A percentile compares a stretch with the other conserved stretches of the same genome.
Evolutionary conservation across 1,140 invertebrate genomes (phyloP).

Genomic region (Hermetia illucens): DNA sequence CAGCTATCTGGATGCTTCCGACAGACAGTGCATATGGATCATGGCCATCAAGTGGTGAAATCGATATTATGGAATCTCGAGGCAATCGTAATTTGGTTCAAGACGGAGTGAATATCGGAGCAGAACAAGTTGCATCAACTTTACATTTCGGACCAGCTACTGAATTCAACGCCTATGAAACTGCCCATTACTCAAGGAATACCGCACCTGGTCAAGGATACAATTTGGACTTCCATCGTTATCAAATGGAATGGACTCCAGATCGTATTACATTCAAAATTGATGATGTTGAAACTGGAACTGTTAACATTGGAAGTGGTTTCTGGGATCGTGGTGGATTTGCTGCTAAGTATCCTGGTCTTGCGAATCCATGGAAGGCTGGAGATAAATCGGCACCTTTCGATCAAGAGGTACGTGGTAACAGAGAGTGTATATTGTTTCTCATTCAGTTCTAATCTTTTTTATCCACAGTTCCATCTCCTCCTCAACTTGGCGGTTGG

Average conservation of each 20-base stretch:
- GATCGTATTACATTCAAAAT: constrained; percentile 11
- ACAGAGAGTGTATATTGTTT: background rate
- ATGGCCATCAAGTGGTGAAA: constrained; percentile 40
- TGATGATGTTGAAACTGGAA: constrained; percentile 13
- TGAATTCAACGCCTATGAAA: constrained; percentile 27
- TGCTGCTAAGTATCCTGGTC: constrained; percentile 7
- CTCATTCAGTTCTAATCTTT: background rate
- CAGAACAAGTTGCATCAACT: constrained; percentile 30
- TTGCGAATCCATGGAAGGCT: constrained; percentile 27
- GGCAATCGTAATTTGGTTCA: constrained; percentile 37
- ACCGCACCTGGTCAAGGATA: constrained; percentile 13
- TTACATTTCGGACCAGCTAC: constrained; percentile 37
- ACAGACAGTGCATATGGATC: constrained; percentile 37
- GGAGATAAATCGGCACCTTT: constrained; percentile 37
- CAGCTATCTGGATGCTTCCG: constrained; percentile 48
- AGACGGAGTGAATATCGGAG: constrained; percentile 30
- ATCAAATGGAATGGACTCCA: constrained; percentile 13
- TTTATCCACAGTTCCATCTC: constrained; percentile 31
- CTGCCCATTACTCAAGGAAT: constrained; percentile 22
- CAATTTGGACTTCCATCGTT: constrained; percentile 14
- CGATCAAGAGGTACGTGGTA: constrained; percentile 36
- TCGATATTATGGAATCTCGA: constrained; percentile 40
- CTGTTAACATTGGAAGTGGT: constrained; percentile 15
- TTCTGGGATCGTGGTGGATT: constrained; percentile 27
- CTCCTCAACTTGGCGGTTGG: constrained; percentile 37